Percentiles rank a stretch among this genome's conserved stretches.
Evolutionary conservation across 2,113 vertebrate genomes (phyloP).

Genomic region (Bubalus kerabau): DNA sequence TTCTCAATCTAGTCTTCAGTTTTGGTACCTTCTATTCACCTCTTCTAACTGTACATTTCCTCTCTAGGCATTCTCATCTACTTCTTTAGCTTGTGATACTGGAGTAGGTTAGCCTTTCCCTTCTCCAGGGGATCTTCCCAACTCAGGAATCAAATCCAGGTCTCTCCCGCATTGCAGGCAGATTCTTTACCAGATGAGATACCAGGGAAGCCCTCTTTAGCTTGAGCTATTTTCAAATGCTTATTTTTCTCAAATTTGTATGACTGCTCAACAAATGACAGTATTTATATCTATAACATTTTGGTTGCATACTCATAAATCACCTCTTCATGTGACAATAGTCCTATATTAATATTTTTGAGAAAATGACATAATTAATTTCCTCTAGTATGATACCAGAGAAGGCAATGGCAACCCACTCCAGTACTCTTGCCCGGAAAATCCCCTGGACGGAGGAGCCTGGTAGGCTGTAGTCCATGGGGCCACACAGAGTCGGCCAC

Average conservation of each 20-base stretch:
- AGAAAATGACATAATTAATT: background rate
- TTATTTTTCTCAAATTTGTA: background rate
- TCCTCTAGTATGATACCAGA: background rate
- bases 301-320: background rate
- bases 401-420: background rate
- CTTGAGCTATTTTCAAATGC: background rate
- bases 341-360: background rate
- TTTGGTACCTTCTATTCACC: accelerated
- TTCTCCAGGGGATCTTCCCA: background rate
- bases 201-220: background rate
- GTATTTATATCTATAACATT: background rate
- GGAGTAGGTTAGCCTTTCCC: background rate
- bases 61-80: background rate
- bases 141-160: background rate
- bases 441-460: too few species aligned
- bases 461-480: too few species aligned
- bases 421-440: too few species aligned
- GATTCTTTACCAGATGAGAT: background rate
- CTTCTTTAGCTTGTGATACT: background rate
- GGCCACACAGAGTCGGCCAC: accelerated
- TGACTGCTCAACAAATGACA: background rate
- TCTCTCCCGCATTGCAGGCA: background rate
- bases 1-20: background rate
- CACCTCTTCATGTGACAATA: background rate
- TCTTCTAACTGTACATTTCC: background rate